Base-by-base conservation (phyloP, 2,797 vertebrate genomes). In the Sebastes ruberrimus region DNA sequence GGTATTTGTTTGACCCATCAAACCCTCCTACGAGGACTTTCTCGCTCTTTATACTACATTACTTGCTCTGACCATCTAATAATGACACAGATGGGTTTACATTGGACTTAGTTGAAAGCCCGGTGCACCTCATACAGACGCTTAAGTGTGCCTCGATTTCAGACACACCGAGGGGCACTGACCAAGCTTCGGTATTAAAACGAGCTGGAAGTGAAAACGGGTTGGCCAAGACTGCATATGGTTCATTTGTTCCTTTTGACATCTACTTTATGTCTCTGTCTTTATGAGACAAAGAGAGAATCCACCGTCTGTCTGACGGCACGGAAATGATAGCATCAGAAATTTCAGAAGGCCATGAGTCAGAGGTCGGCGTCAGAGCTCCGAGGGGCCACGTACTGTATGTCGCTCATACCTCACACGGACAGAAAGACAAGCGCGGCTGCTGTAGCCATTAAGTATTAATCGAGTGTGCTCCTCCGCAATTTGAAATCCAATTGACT, bases 401-500 rank as follows among this genome's bases (percentile, higher is more conserved):
- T 22, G 71, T 25, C 33, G 25, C 79, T 67, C 68, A 67, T 28
- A 66, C 62, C 66, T 74, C 5, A 49, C 63, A 46, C 32, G 5
- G 69, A 25, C 76, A 33, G 22, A 68, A 60, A 89, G 76, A 81
- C 81, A 62, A 88, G 86, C 27, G 10, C 6, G 25, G 52, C 70
- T 11, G 61, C 82, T 80, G 80, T 61, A 76, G 49, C 75, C 63
- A 82, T 89, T 85, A 88, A 87, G 78, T 88, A 89, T 89, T 86
- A 91, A 91, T 86, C 67, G 5, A 74, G 68, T 82, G 78, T 78
- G 76, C 74, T 86, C 27, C 80, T 67, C 67, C 11, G 28, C 84
- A 85, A 90, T 86, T 76, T 80, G 75, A 91, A 88, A 89, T 85
- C 87, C 84, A 89, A 91, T 89, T 88, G 87, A 84, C 86, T 85